Evolutionary conservation across 2,888 invertebrate species (phyloP), one percentile per base, ranked within the genome.

Genomic region (Caenorhabditis panamensis): DNA sequence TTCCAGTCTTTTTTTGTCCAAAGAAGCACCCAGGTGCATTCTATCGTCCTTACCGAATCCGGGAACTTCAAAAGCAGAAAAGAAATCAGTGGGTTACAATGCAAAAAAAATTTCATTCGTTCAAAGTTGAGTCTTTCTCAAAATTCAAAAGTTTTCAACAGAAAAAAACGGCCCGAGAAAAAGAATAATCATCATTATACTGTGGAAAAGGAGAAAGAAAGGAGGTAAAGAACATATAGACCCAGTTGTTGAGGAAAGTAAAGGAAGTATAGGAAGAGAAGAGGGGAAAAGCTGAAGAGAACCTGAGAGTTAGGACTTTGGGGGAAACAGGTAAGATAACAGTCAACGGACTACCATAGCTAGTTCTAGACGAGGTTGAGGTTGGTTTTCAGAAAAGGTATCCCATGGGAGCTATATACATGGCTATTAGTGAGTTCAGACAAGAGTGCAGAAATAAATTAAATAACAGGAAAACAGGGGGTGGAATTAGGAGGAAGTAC

Each of bases 401-500:
- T 13, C 31, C 31, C 31, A 31, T 13, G 49, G 20, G 16, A 51
- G 9, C 26, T 47, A 47, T 47, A 47, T 47, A 47, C 47, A 47
- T 20, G 4, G 31, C 9, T 31, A 31, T 31, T 9, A 31, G 31
- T 31, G 31, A 41, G 13, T 41, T 41, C 13, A 41, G 20, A 53
- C 53, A 53, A 26, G 13, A 49, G 3, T 16, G 3, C 3, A 11
- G 13, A 16, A 56, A 18, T 24, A 56, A 31, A 16, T 24, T n/a
- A 18, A 56, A 56, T 26, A n/a, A 22, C 9, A 20, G 47, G 6
- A n/a, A 47, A 41, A 9, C 5, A 24, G 18, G 31, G 8, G 8
- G 37, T 59, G 4, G 20, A 41, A n/a, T 31, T 73, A 73, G 4
- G 73, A 77, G 18, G 69, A 77, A 2, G 77, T 64, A 24, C 66